Percentiles rank a stretch among this genome's conserved stretches.
These are phyloP conservation scores for Toxotes jaculatrix DNA, from an alignment of 2,113 vertebrate genomes.

Conservation along the genomic window DNA sequence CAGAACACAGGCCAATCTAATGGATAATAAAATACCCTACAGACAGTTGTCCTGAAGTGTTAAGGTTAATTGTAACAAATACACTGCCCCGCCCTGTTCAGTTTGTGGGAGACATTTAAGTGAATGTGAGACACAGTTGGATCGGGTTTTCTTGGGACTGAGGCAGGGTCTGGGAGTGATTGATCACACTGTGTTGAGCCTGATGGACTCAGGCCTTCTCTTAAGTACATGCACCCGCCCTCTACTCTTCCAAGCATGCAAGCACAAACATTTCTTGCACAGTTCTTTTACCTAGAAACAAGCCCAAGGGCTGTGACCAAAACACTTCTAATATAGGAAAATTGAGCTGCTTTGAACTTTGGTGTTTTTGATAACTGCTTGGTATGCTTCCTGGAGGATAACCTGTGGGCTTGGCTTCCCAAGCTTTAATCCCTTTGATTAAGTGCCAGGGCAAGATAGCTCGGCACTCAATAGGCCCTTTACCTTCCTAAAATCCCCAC, in stretches of 20 bases:
- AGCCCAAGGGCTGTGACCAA: constrained; percentile 90
- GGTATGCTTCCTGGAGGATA: constrained; percentile 99
- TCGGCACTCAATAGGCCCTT: constrained; percentile 89
- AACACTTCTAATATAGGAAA: constrained; percentile 97
- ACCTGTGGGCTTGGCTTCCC: constrained; percentile 98
- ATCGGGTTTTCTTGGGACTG: constrained; percentile 76
- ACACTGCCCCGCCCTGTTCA: constrained; percentile 25
- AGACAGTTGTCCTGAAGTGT: constrained; percentile 56
- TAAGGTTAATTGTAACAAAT: constrained; percentile 54
- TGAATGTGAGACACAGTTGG: constrained; percentile 69
- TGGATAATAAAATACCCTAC: constrained; percentile 32
- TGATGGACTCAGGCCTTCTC: constrained; percentile 77
- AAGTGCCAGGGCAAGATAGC: constrained; percentile 97
- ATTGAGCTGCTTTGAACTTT: constrained; percentile 99
- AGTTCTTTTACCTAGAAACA: constrained; percentile 90
- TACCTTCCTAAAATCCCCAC: constrained; percentile 83
- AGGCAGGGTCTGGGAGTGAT: constrained; percentile 74
- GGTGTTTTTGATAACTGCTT: constrained; percentile 99
- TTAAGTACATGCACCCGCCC: constrained; percentile 71
- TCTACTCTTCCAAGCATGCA: constrained; percentile 84
- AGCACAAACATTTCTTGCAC: constrained; percentile 93
- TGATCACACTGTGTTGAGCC: constrained; percentile 77
- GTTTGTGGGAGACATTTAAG: constrained; percentile 51
- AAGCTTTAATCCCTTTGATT: constrained; percentile 99
- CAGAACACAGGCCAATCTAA: constrained; percentile 30